Base-by-base conservation (phyloP, 1,140 invertebrate genomes). In the Pteromalus puparum region DNA sequence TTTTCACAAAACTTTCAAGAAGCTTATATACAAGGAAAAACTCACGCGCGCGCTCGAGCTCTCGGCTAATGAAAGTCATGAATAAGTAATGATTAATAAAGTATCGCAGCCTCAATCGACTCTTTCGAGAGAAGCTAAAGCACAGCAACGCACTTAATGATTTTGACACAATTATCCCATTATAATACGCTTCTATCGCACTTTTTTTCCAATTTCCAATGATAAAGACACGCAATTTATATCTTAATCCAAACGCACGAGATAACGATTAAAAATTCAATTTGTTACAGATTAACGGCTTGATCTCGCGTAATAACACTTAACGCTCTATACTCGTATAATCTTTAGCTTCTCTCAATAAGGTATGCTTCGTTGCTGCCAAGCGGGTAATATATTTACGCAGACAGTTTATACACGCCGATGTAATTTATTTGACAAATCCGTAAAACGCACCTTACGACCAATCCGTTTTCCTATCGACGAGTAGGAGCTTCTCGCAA, bases 61-160 rank as follows among this genome's bases (percentile, higher is more conserved):
- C n/a, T n/a, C n/a, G 70, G 24, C 48, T 75, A 82, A 75, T 73
- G 67, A 72, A 81, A 81, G 67, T 73, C 79, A 81, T 81, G 67
- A 70, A 81, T 81, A 81, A 81, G 67, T 81, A 81, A 81, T 81
- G 79, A 81, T 81, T 81, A 81, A 81, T 81, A 81, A 81, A 81
- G 21, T 81, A 81, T 81, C 68, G 68, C 67, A 81, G 68, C 79
- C 79, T 81, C 79, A 48, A 81, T 81, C 79, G 24, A 81, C 5
- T 61, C 21, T 48, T 77, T 77, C 7, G 75, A 77, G 75, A 77
- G 75, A 77, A 77, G 75, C 46, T 18, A 12, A 18, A 53, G 48
- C 48, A 15, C 30, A n/a, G n/a, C n/a, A n/a, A 5, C 30, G 30
- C 30, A 76, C 48, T 28, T 77, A 65, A 77, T 77, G 75, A 65